Evolutionary conservation across 2,888 invertebrate genomes (phyloP).

Genomic region (Leucania comma): DNA sequence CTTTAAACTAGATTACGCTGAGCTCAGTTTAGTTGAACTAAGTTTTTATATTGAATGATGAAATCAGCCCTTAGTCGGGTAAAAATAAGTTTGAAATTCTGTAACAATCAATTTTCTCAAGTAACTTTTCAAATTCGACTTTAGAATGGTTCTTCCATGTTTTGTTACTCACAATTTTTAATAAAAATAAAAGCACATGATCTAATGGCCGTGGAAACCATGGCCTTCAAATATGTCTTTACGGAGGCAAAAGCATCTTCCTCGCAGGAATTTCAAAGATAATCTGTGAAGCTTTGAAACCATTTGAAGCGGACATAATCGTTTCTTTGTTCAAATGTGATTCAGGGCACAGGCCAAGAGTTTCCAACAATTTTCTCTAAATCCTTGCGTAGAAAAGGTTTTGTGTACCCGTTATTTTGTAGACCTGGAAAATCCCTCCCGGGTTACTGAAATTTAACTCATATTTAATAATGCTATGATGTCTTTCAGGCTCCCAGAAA

Average conservation of each 20-base stretch:
- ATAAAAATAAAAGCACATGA: slow-evolving; percentile 4
- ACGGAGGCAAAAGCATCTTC: slow-evolving; percentile 42
- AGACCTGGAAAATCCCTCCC: slow-evolving; percentile 12
- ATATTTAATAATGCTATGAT: too few species aligned
- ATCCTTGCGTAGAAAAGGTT: slow-evolving; percentile 31
- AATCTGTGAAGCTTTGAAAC: slow-evolving; percentile 47
- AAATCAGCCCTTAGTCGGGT: too few species aligned
- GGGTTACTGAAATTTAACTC: slow-evolving; percentile 4
- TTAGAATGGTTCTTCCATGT: not conserved
- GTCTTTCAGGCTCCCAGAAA: too few species aligned
- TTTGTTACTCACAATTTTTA: not conserved
- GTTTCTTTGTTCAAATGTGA: slow-evolving; percentile 57
- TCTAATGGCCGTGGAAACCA: slow-evolving; percentile 3
- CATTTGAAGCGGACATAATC: slow-evolving; percentile 56
- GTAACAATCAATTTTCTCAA: not conserved
- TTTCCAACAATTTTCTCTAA: slow-evolving; percentile 42
- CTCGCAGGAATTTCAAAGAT: slow-evolving; percentile 40
- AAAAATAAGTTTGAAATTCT: too few species aligned
- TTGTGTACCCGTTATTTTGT: slow-evolving; percentile 33
- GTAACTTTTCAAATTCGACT: not conserved
- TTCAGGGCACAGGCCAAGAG: slow-evolving; percentile 46
- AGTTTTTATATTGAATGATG: too few species aligned
- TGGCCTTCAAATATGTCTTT: slow-evolving; percentile 33
- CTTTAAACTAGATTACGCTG: too few species aligned
- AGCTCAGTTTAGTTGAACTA: too few species aligned